Evolutionary conservation across 2,888 invertebrate species (phyloP).

Genomic region (Standfussiana lucernea): DNA sequence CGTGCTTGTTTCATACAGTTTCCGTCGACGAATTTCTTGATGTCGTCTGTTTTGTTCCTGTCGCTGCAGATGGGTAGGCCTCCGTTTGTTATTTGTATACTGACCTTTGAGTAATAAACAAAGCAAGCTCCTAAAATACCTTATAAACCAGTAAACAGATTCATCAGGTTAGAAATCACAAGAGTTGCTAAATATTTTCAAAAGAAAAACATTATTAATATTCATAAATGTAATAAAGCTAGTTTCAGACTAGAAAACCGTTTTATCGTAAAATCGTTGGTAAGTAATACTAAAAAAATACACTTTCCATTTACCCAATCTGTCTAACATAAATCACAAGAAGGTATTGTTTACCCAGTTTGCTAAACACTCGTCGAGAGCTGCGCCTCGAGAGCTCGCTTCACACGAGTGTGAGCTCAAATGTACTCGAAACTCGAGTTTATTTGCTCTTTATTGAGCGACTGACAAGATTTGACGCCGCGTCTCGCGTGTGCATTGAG

Average conservation of each 20-base stretch:
- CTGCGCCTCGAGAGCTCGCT: slow-evolving; percentile 75
- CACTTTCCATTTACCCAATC: slow-evolving; percentile 72
- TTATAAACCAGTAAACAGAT: not conserved
- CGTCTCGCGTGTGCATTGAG: slow-evolving; percentile 69
- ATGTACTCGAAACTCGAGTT: slow-evolving; percentile 81
- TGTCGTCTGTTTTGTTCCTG: slow-evolving; percentile 22
- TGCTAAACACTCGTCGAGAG: slow-evolving; percentile 83
- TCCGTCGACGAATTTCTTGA: slow-evolving; percentile 51
- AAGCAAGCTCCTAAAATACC: not conserved
- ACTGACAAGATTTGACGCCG: slow-evolving; percentile 81
- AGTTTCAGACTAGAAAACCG: not conserved
- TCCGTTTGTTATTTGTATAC: not conserved
- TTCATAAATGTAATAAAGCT: not conserved
- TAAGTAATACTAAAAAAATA: slow-evolving; percentile 59
- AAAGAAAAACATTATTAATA: not conserved
- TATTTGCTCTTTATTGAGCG: slow-evolving; percentile 85
- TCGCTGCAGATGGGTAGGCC: not conserved
- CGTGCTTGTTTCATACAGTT: slow-evolving; percentile 49
- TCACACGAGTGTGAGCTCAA: slow-evolving; percentile 82
- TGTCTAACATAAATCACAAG: slow-evolving; percentile 75
- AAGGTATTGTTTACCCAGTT: slow-evolving; percentile 83
- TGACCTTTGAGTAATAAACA: not conserved
- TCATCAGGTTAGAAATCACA: not conserved
- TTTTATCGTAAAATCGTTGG: not conserved
- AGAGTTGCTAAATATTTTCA: not conserved